Evolutionary conservation across 2,113 vertebrate genomes (phyloP).

Genomic region (Dissostichus mawsoni): DNA sequence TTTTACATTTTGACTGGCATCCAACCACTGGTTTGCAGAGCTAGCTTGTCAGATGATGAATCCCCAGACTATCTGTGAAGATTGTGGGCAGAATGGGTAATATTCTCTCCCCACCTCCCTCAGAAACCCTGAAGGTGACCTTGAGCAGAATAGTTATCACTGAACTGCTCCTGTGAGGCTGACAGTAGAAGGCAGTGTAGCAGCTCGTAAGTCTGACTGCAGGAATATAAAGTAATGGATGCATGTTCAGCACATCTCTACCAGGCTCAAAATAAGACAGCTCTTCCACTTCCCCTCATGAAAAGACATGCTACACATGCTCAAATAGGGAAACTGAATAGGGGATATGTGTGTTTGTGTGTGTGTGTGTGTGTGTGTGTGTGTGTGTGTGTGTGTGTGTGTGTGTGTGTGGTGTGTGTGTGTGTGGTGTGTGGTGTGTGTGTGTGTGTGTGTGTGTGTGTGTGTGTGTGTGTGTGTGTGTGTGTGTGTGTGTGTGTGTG

Average conservation of each 20-base stretch:
- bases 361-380: background rate
- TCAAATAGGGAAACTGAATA: background rate
- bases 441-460: background rate
- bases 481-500: background rate
- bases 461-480: background rate
- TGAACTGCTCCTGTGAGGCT: constrained; percentile 15
- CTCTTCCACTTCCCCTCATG: background rate
- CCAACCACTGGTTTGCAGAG: background rate
- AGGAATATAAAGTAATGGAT: background rate
- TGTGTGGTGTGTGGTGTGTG: background rate
- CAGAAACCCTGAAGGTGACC: constrained; percentile 26
- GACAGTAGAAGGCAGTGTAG: background rate
- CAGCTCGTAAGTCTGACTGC: constrained; percentile 10
- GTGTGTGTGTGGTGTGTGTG: background rate
- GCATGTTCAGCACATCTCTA: constrained; percentile 15
- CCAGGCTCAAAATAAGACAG: background rate
- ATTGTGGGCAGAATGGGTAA: background rate
- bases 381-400: background rate
- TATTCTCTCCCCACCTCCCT: background rate
- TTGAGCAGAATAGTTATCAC: constrained; percentile 20
- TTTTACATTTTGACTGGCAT: background rate
- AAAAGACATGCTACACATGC: background rate
- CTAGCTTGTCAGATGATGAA: background rate
- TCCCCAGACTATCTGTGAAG: background rate
- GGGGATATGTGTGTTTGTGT: background rate